These are phyloP conservation scores for Albula goreensis DNA, from an alignment of 2,113 vertebrate genomes.

Conservation along the genomic window DNA sequence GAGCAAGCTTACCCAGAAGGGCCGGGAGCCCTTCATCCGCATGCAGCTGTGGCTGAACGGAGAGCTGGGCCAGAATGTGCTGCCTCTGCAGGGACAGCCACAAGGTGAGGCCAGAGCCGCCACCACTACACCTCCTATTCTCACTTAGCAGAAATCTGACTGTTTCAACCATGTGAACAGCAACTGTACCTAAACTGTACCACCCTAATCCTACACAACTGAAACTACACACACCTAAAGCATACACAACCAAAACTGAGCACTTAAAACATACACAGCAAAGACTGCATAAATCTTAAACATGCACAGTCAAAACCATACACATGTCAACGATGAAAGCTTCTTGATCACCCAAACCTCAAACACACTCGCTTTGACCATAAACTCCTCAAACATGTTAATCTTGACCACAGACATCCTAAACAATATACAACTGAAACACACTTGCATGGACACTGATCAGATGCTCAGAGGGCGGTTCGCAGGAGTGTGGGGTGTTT, in stretches of 20 bases:
- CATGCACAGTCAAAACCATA: background rate
- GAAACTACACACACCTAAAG: slow-evolving; percentile 10
- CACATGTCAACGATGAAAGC: background rate
- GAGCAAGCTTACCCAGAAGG: slow-evolving; percentile 92
- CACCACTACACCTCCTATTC: background rate
- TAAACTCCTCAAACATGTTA: background rate
- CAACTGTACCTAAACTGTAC: background rate
- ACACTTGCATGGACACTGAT: background rate
- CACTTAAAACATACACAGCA: background rate
- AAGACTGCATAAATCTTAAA: background rate
- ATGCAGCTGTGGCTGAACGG: slow-evolving; percentile 93
- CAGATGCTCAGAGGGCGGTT: too few species aligned
- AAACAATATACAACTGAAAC: slow-evolving; percentile 11
- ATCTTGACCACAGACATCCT: background rate
- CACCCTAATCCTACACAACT: too few species aligned
- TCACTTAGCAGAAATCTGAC: background rate
- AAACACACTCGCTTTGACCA: background rate
- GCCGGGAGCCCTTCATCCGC: slow-evolving; percentile 89
- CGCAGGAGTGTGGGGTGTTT: too few species aligned
- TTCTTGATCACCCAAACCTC: background rate
- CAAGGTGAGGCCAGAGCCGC: slow-evolving; percentile 55
- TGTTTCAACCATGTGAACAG: background rate
- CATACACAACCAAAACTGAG: background rate
- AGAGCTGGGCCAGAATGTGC: slow-evolving; percentile 82
- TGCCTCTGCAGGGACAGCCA: slow-evolving; percentile 78